Base-by-base conservation (phyloP, 2,797 vertebrate species). In the Pagetopsis macropterus region DNA sequence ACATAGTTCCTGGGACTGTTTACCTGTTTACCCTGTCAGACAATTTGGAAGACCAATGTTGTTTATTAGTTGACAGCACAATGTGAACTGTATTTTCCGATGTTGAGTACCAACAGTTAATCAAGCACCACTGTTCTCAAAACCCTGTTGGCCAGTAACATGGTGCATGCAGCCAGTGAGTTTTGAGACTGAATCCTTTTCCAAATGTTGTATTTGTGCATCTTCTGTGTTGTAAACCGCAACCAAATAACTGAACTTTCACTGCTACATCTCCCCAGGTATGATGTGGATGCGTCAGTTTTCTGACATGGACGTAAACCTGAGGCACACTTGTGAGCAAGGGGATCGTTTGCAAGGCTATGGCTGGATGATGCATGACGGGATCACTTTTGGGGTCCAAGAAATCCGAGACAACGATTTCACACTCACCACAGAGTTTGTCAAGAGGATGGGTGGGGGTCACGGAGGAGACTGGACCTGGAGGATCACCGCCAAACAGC, bases 391-490 rank as follows among this genome's bases (percentile, higher is more conserved):
- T 49, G 98, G 98, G 0, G 89, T 94, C 43, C 98, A 99, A 82
- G 96, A 98, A 90, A 95, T 99, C 73, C 89, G 82, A 0, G 98
- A 99, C 50, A 89, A 84, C 0, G 94, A 94, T 15, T 93, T 98
- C 84, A 79, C 83, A 14, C 89, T 99, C 14, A 96, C 93, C 31
- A 99, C 97, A 0, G 96, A 98, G 87, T 97, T 98, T 57, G 95
- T 97, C 50, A 99, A 99, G 87, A 91, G 95, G 14, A 87, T 90
- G 3, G 97, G 97, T 17, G 98, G 98, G 3, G 77, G 88, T 6
- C 96, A 99, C 0, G 98, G 98, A 6, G 98, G 98, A 27, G 98
- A 99, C 75, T 99, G 98, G 98, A 98, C 96, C 40, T 99, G 97
- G 98, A 95, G 97, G 81, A 85, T 99, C 82, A 96, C 95, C 0